Evolutionary conservation across 2,888 invertebrate species (phyloP), one percentile per base, ranked within the genome.

Genomic region (Hololepta plana): DNA sequence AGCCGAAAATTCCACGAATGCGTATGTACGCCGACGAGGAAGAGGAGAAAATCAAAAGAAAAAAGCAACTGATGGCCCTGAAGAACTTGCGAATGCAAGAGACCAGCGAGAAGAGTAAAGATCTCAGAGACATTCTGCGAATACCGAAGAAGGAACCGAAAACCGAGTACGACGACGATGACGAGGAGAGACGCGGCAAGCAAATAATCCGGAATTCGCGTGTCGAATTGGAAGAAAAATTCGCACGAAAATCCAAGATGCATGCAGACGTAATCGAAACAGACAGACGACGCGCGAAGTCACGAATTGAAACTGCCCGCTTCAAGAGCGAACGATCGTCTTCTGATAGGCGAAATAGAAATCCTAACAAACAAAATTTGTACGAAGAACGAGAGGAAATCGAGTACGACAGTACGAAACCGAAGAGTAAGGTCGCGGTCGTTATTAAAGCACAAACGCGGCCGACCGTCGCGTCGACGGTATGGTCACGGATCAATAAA

Each of bases 21-120:
- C 59, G 79, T 40, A 84, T 84, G 82, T 79, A 75, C 50, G 84
- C 84, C n/a, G 84, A 82, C 52, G 82, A 82, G 45, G 76, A 79
- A 51, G 79, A 80, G 49, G 66, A 68, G 29, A 71, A 67, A 43
- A 48, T 62, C 12, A 54, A 60, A 32, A 36, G 52, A 17, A 42
- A 42, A 27, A 46, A 46, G 31, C 36, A 51, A 19, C 28, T 53
- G 20, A 40, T 42, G 23, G 39, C 38, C 27, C 29, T 49, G 12
- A 46, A 53, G 43, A 37, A 56, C 40, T 38, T 7, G 17, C 17
- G 7, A n/a, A 7, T n/a, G 49, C 20, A 29, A 9, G 17, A 20
- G 12, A 11, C n/a, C n/a, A n/a, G n/a, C n/a, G n/a, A n/a, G n/a
- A n/a, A n/a, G n/a, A n/a, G n/a, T n/a, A n/a, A n/a, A n/a, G n/a